Evolutionary conservation across 2,113 vertebrate genomes (phyloP), one percentile per base, ranked within the genome.

Genomic region (Eurypyga helias): DNA sequence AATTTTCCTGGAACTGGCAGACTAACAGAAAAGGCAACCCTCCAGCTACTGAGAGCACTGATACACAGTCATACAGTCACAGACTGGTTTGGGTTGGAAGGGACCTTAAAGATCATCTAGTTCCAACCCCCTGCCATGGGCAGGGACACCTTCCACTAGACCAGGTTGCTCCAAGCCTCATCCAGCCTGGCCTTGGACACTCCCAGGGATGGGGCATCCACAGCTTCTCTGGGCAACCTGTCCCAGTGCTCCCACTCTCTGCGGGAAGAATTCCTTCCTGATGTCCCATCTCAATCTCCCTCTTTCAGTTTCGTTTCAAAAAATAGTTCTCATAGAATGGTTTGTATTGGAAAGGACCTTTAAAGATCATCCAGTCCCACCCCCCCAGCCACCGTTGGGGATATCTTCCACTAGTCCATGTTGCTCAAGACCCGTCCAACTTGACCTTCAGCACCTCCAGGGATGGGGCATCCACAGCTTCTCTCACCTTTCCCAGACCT

Each of bases 61-160:
- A 38, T 10, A 21, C 26, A 72, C 13, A 18, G 25, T 13, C 29
- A 49, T 3, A 15, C 25, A 64, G 29, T 25, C 25, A 13, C 2
- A 33, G 70, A 60, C 12, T 5, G 10, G 31, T 57, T 31, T 65
- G 51, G 13, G 25, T 11, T 31, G 25, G 25, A 46, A 57, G 13
- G 31, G 77, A 29, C 19, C 28, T 31, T n/a, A 46, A n/a, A 52
- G 38, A 5, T 3, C 66, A 38, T 5, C 16, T 15, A 4, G 9
- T 29, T 20, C 61, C 49, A 5, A 0, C 5, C 45, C 19, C 20
- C 41, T 41, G 29, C 58, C 24, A 2, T 1, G 4, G 11, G 17
- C 6, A 48, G 60, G 17, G 11, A 4, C 46, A 41, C 6, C 52
- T 82, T 51, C 17, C 18, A 31, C 34, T 13, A 21, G 11, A 14